Evolutionary conservation across 1,140 invertebrate species (phyloP).

Genomic region (Meteorus sp.): DNA sequence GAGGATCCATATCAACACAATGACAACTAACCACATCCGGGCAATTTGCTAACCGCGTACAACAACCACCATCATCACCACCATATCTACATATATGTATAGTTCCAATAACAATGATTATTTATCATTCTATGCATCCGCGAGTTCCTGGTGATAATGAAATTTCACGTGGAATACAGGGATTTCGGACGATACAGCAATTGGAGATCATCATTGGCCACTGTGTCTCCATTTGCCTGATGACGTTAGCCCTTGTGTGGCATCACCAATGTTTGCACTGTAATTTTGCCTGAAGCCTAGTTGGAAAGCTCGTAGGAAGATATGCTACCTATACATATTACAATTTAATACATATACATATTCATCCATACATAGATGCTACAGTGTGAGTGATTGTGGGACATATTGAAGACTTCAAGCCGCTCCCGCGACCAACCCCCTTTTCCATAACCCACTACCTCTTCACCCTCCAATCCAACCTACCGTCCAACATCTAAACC

Average conservation of each 20-base stretch:
- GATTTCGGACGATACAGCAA: conserved; percentile 17
- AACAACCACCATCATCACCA: background rate
- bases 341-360: no score
- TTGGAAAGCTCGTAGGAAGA: background rate
- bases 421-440: background rate
- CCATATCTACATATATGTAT: background rate
- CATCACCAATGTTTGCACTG: conserved; percentile 30
- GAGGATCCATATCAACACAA: conserved; percentile 16
- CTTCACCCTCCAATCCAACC: no score
- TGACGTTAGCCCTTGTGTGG: conserved; percentile 15
- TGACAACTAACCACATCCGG: conserved; percentile 16
- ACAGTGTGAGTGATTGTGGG: no score
- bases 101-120: conserved; percentile 18
- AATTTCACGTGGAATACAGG: conserved; percentile 17
- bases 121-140: conserved; percentile 14
- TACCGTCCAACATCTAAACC: background rate
- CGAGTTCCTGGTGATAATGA: conserved; percentile 15
- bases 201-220: conserved; percentile 19
- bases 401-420: no score
- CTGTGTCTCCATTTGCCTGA: conserved; percentile 5
- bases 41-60: conserved; percentile 12
- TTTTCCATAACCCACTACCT: background rate
- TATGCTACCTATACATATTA: background rate
- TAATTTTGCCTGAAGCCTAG: conserved; percentile 28
- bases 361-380: no score